Evolutionary conservation across 2,113 vertebrate genomes (phyloP), one percentile per base, ranked within the genome.

Genomic region (Chitala chitala): DNA sequence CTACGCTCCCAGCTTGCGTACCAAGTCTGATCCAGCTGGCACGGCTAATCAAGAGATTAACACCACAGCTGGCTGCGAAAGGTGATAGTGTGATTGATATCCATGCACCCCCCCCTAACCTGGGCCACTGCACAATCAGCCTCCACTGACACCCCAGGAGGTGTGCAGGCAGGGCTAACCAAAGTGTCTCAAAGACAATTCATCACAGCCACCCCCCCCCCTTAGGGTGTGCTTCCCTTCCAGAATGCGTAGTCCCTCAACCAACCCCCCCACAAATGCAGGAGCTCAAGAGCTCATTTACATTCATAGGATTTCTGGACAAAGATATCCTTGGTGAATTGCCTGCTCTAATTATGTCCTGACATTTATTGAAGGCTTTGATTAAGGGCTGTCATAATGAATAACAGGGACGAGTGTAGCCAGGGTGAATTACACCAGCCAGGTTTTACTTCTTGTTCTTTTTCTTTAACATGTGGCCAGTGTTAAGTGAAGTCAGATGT

Each of bases 321-420:
- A 79, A 76, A 82, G 78, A 82, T 81, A 82, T 84, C 77, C 79
- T 82, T 79, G n/a, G 75, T 72, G 81, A 79, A 80, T 75, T 64
- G 55, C 76, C 79, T 64, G 65, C 76, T 82, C 83, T 80, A 82
- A 84, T 84, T 81, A 82, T 81, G 76, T 71, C 55, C 76, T 84
- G 81, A 82, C 79, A 76, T 77, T 82, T 82, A 82, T 79, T 82
- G 83, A 84, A 78, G 78, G 79, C 81, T 84, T 81, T 82, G 81
- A 82, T 84, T 82, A 82, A 80, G 79, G 70, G 71, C 75, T 79
- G 79, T 82, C 79, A 78, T 72, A 76, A 78, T 84, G 83, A 84
- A 78, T 63, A 63, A 77, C 78, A 77, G 78, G 75, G 59, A 63
- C 20, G 59, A 33, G 31, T 63, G 59, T 20, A 63, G 33, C 59